Evolutionary conservation across 2,113 vertebrate genomes (phyloP).

Genomic region (Hippocampus comes): DNA sequence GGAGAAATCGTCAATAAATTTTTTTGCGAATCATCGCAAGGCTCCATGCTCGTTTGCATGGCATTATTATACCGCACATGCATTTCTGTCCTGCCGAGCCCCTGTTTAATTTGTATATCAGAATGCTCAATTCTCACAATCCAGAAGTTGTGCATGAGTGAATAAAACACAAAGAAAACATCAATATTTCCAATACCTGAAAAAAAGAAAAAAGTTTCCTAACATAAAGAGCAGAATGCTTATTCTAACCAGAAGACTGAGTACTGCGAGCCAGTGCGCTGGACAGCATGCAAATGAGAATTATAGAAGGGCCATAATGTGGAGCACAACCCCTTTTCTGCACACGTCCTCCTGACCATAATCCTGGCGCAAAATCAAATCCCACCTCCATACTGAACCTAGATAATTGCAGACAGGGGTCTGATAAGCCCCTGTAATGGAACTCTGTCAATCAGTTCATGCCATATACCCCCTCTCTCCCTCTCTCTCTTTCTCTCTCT

Average conservation of each 20-base stretch:
- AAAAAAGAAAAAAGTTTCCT: not conserved
- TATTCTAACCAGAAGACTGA: not conserved
- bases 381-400: slow-evolving; percentile 72
- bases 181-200: not conserved
- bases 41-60: too few species aligned
- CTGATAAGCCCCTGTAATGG: slow-evolving; percentile 81
- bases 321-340: slow-evolving; percentile 32
- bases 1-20: too few species aligned
- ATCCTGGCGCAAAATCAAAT: slow-evolving; percentile 75
- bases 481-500: slow-evolving; percentile 52
- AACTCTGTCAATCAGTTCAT: slow-evolving; percentile 88
- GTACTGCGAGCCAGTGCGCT: slow-evolving; percentile 2
- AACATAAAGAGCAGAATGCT: not conserved
- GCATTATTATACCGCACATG: too few species aligned
- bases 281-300: slow-evolving; percentile 50
- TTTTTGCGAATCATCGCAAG: too few species aligned
- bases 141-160: not conserved
- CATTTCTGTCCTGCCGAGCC: too few species aligned
- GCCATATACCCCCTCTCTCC: slow-evolving; percentile 40
- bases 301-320: slow-evolving; percentile 39
- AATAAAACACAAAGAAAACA: slow-evolving; percentile 12
- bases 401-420: slow-evolving; percentile 80
- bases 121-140: too few species aligned
- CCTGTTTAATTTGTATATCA: too few species aligned
- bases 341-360: slow-evolving; percentile 58